Percentiles rank a stretch among this genome's conserved stretches.
phyloP scores from a whole-genome alignment of 2,888 invertebrate species.

The Leptinotarsa peninsularis region DNA sequence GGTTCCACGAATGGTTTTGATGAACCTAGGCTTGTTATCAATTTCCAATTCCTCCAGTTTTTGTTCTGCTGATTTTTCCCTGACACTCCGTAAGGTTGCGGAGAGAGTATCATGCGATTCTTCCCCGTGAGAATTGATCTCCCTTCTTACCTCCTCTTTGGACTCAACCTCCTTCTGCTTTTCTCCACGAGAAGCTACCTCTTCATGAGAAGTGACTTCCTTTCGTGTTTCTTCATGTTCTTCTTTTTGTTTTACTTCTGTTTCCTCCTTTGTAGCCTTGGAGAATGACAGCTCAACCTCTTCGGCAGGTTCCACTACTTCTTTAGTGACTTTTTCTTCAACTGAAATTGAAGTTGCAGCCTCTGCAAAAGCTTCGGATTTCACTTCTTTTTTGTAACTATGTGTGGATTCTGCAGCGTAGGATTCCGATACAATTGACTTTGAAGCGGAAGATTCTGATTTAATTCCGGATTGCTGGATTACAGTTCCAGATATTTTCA shows the following conservation, averaged over 20 bases:
- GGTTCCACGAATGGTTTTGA: constrained; percentile 80
- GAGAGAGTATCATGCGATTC: constrained; percentile 45
- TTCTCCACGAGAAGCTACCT: constrained; percentile 14
- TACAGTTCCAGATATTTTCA: constrained; percentile 44
- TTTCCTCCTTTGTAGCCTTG: not conserved
- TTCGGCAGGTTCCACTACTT: constrained; percentile 19
- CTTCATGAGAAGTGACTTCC: constrained; percentile 16
- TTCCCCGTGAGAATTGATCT: constrained; percentile 26
- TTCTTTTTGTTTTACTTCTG: not conserved
- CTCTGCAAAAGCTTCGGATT: constrained; percentile 35
- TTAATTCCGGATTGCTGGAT: constrained; percentile 44
- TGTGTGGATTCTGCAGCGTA: constrained; percentile 39
- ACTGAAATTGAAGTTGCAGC: constrained; percentile 15
- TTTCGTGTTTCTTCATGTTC: constrained; percentile 11
- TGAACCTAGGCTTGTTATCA: constrained; percentile 77
- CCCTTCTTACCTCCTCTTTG: not conserved
- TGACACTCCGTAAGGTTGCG: constrained; percentile 41
- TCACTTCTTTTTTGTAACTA: constrained; percentile 39
- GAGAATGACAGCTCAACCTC: constrained; percentile 12
- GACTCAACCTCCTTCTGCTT: constrained; percentile 17
- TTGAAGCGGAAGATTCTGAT: constrained; percentile 39
- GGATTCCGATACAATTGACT: constrained; percentile 42
- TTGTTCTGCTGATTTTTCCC: constrained; percentile 55
- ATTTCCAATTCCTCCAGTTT: constrained; percentile 53
- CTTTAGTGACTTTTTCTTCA: not conserved